Conservation (phyloP, 2,888 invertebrate species). For the Cheilosia urbana region DNA sequence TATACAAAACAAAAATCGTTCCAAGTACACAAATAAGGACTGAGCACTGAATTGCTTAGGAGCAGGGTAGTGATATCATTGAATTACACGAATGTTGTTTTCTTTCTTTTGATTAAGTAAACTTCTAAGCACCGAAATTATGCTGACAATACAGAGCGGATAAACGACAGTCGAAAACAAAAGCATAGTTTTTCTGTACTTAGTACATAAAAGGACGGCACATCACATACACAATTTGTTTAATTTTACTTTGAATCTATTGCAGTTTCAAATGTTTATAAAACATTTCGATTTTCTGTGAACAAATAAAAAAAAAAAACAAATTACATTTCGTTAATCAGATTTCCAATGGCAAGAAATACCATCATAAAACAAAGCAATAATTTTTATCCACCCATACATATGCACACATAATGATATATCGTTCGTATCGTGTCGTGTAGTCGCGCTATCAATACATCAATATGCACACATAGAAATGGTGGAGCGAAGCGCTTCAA, state of each 20-base stretch:
- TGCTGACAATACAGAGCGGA: conserved; percentile 63
- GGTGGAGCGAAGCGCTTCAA: conserved; percentile 35
- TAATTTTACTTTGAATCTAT: conserved; percentile 37
- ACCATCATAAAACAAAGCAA: conserved; percentile 72
- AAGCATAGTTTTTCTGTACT: conserved; percentile 64
- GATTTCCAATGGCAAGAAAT: conserved; percentile 63
- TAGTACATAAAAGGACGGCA: conserved; percentile 70
- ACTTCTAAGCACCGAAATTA: conserved; percentile 62
- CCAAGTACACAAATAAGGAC: conserved; percentile 47
- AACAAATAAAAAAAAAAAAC: conserved; percentile 33
- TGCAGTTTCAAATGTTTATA: conserved; percentile 47
- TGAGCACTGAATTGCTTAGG: conserved; percentile 38
- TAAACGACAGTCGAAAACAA: conserved; percentile 63
- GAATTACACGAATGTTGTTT: conserved; percentile 38
- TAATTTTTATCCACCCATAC: conserved; percentile 58
- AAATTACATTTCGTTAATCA: conserved; percentile 62
- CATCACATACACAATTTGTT: conserved; percentile 59
- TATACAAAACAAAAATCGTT: conserved; percentile 49
- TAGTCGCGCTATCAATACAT: conserved; percentile 33
- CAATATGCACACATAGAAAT: conserved; percentile 37
- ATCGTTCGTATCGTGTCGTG: conserved; percentile 10
- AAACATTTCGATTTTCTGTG: conserved; percentile 50
- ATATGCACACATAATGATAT: conserved; percentile 24
- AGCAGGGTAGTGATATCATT: conserved; percentile 27
- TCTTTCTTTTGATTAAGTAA: conserved; percentile 32